Evolutionary conservation across 2,888 invertebrate genomes (phyloP).

Genomic region (Harpalus rubripes): DNA sequence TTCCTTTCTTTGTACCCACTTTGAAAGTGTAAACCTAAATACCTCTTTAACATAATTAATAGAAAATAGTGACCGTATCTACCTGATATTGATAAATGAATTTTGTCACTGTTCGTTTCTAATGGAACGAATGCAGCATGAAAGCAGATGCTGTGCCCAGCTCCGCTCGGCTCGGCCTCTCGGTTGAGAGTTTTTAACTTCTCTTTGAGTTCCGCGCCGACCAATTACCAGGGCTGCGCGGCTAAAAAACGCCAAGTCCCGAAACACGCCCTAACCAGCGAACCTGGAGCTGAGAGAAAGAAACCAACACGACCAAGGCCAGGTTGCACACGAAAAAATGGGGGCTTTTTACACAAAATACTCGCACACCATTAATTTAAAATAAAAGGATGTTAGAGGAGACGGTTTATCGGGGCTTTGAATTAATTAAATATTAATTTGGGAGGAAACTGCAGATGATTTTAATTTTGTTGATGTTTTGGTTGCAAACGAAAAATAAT

Average conservation of each 20-base stretch:
- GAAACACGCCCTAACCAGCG: conserved; percentile 64
- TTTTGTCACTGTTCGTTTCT: conserved; percentile 64
- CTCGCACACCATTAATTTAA: conserved; percentile 37
- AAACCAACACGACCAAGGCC: conserved; percentile 22
- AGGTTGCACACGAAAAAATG: conserved; percentile 37
- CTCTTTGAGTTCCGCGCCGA: conserved; percentile 71
- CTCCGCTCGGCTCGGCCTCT: not conserved
- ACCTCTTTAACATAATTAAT: conserved; percentile 59
- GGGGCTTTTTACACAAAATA: conserved; percentile 23
- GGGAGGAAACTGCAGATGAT: not conserved
- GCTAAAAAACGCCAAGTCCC: conserved; percentile 57
- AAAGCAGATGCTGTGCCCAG: conserved; percentile 53
- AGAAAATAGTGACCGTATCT: conserved; percentile 59
- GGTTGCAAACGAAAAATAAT: too few relatives aligned
- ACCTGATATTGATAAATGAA: conserved; percentile 65
- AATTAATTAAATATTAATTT: not conserved
- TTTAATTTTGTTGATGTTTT: not conserved
- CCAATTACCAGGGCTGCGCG: conserved; percentile 73
- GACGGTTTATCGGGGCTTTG: conserved; percentile 8
- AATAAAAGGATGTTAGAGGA: conserved; percentile 30
- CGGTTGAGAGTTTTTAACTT: conserved; percentile 54
- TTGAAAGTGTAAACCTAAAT: conserved; percentile 42
- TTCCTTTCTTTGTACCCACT: not conserved
- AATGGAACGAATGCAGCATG: conserved; percentile 64
- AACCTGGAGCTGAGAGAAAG: conserved; percentile 31